A percentile compares a stretch with the other conserved stretches of the same genome.
Conservation (phyloP, 2,888 invertebrate genomes). For the Tenthredo livida region DNA sequence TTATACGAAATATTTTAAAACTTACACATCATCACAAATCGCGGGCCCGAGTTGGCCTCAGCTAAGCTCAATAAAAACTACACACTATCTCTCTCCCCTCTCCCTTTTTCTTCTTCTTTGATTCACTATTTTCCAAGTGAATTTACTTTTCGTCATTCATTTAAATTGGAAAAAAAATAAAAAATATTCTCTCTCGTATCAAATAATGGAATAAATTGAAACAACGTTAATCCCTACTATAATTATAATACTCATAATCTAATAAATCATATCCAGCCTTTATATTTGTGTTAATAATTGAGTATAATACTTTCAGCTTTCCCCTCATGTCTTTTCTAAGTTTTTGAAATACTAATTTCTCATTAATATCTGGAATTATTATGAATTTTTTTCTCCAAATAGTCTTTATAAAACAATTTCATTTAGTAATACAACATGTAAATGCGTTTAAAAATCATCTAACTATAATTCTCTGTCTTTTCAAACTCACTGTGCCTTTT, state of each 20-base stretch:
- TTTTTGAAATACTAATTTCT: not conserved
- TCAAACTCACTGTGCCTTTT: not conserved
- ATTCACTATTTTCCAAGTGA: not conserved
- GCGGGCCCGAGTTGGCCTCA: constrained; percentile 5
- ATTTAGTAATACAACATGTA: not conserved
- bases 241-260: not conserved
- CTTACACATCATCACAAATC: constrained; percentile 27
- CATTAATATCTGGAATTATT: not conserved
- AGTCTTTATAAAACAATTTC: constrained; percentile 6
- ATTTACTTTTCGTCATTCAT: not conserved
- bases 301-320: constrained; percentile 31
- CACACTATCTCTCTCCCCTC: not conserved
- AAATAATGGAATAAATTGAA: constrained; percentile 8
- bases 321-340: not conserved
- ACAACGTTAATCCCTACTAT: not conserved
- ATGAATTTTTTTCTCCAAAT: not conserved
- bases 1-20: constrained; percentile 2
- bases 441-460: not conserved
- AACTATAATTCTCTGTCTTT: not conserved
- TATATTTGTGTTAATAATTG: not conserved
- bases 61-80: constrained; percentile 37
- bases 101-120: not conserved
- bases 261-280: constrained; percentile 13
- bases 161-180: not conserved
- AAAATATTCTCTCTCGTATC: not conserved